Conservation (phyloP, 2,888 invertebrate genomes). For the Cyaniris semiargus region DNA sequence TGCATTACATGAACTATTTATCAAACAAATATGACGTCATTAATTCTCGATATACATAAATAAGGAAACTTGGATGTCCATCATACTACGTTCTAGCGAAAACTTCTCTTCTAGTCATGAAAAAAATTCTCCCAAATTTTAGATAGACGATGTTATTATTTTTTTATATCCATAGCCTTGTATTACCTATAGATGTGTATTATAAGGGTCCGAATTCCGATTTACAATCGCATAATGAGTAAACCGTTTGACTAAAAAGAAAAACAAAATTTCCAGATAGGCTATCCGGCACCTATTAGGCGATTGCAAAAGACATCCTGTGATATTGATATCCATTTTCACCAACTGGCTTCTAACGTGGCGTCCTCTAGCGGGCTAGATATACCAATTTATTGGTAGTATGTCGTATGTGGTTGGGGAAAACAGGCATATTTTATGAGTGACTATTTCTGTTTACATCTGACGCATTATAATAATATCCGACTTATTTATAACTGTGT, state of each 20-base stretch:
- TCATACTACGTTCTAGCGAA: background rate
- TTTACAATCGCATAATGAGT: too few species aligned
- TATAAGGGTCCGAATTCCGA: too few species aligned
- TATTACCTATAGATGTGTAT: background rate
- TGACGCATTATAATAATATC: conserved; percentile 7
- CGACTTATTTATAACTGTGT: conserved; percentile 1
- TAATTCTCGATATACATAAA: background rate
- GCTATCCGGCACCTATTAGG: background rate
- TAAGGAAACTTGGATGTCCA: background rate
- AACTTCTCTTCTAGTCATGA: background rate
- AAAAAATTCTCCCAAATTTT: background rate
- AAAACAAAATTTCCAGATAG: too few species aligned
- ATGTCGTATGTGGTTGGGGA: background rate
- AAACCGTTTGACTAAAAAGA: too few species aligned
- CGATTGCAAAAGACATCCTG: background rate
- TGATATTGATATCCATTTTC: background rate
- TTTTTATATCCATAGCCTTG: background rate
- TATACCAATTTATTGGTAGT: too few species aligned
- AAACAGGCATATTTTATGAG: background rate
- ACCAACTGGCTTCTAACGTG: background rate
- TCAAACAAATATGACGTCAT: background rate
- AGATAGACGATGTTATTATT: too few species aligned
- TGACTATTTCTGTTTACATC: background rate
- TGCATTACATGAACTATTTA: background rate
- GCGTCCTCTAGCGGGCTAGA: background rate